Conservation (phyloP, 2,113 vertebrate species). For the Daphoenositta chrysoptera region DNA sequence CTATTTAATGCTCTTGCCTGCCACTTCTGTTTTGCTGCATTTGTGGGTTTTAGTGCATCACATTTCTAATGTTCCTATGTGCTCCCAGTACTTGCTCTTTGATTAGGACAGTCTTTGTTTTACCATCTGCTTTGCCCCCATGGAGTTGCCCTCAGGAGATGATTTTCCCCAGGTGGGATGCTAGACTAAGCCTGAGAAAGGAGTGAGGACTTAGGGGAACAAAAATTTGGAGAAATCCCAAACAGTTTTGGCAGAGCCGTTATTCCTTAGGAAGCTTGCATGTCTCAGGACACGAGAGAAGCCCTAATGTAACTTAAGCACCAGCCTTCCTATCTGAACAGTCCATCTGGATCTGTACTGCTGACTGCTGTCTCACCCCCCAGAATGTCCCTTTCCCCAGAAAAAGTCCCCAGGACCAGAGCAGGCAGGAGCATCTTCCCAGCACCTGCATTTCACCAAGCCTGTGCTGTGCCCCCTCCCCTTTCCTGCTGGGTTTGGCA, state of each 20-base stretch:
- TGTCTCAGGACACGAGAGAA: background rate
- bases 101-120: background rate
- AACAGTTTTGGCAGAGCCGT: background rate
- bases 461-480: background rate
- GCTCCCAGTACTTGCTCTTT: background rate
- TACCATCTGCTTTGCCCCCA: background rate
- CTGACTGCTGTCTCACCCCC: background rate
- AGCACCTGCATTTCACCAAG: fast-evolving
- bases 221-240: background rate
- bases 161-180: background rate
- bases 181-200: background rate
- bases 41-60: background rate
- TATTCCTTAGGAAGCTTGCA: background rate
- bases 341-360: background rate
- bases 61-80: background rate
- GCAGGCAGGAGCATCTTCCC: background rate
- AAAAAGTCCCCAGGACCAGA: background rate
- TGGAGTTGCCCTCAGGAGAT: background rate
- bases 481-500: fast-evolving
- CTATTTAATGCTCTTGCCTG: background rate
- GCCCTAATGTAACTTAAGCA: background rate
- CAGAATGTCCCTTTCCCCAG: background rate
- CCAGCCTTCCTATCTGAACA: background rate
- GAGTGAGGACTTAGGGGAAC: background rate
- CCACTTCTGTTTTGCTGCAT: background rate